Evolutionary conservation across 2,797 vertebrate species (phyloP).

Genomic region (Myotis planiceps): DNA sequence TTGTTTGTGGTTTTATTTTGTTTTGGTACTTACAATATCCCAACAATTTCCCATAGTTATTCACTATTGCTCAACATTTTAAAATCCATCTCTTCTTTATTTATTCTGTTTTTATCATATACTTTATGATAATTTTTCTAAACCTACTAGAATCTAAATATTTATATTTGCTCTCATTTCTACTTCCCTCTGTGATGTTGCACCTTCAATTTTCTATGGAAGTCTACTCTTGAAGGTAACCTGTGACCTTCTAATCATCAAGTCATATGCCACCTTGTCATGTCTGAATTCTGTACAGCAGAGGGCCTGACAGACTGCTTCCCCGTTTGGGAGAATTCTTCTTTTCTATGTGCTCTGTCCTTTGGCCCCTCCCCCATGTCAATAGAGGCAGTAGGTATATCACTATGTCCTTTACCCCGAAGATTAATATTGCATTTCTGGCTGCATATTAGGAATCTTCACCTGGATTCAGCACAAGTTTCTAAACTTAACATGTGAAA

Average conservation of each 20-base stretch:
- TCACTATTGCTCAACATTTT: not conserved
- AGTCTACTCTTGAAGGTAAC: not conserved
- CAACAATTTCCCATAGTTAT: not conserved
- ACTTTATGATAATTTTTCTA: not conserved
- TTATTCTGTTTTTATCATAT: not conserved
- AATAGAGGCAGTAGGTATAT: not conserved
- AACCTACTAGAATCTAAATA: not conserved
- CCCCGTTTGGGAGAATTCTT: not conserved
- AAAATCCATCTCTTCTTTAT: not conserved
- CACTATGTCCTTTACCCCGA: not conserved
- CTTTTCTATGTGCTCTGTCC: not conserved
- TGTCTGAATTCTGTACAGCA: not conserved
- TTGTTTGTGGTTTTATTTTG: not conserved
- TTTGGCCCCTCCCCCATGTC: not conserved
- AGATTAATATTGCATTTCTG: not conserved
- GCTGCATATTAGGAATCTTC: not conserved
- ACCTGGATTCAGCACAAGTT: not conserved
- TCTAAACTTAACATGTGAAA: not conserved
- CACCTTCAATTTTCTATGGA: not conserved
- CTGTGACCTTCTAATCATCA: not conserved
- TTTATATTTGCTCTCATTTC: not conserved
- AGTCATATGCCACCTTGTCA: not conserved
- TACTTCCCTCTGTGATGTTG: not conserved
- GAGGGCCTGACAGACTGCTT: not conserved
- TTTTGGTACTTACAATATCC: not conserved